Evolutionary conservation across 92 coral and sea anemone genomes (phyloP), one percentile per base, ranked within the genome.

Genomic region (Zoanthus gigantus): DNA sequence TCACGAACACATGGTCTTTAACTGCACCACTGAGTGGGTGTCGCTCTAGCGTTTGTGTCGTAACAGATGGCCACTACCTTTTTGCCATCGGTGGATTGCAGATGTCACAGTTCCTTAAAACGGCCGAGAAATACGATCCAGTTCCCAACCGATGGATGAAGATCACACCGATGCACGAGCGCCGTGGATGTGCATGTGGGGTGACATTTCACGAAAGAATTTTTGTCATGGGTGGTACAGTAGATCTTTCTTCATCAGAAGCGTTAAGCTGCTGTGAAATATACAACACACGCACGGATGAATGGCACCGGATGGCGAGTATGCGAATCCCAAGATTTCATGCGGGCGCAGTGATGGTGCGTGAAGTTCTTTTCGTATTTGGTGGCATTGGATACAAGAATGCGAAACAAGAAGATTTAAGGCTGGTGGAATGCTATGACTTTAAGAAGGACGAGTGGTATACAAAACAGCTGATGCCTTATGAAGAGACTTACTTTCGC

Each of bases 321-420:
- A 90, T 94, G 95, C 94, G 78, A 71, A 90, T 94, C 81, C 95
- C 91, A 72, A 90, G 98, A 78, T 94, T 92, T 75, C 98, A 94
- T 71, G 98, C 95, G 44, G 94, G 98, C 50, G 98, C 98, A 10
- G 91, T 90, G 65, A 79, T 94, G 72, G 46, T 94, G 73, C 91
- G 93, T 10, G 94, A 83, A 90, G 86, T 85, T 61, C 69, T 94
- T 30, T 92, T 82, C 74, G 94, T 94, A 50, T 87, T 94, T 71
- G 98, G 98, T 0, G 98, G 95, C 37, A 93, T 89, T 84, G 98
- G 98, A 17, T 87, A 88, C 77, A 92, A 90, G 45, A 94, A 88
- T 52, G 75, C 87, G 28, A 90, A 91, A 16, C 77, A 77, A 48
- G 92, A 90, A 17, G 69, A 81, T 34, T 72, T 87, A 16, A 90